Conservation (phyloP, 2,888 invertebrate genomes). For the Athripsodes cinereus region DNA sequence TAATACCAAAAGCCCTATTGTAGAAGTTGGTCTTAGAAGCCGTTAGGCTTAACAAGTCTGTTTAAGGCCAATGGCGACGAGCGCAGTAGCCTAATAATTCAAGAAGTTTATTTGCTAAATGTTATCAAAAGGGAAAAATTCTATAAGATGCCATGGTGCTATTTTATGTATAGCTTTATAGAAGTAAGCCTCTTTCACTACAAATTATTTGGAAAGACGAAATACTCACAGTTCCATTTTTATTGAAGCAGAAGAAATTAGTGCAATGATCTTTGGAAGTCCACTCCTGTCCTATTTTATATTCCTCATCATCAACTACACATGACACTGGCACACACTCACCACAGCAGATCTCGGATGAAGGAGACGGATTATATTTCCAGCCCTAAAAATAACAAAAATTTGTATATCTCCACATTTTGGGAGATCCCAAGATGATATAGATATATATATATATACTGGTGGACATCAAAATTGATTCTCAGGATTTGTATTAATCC, state of each 20-base stretch:
- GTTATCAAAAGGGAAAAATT: not conserved
- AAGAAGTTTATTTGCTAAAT: not conserved
- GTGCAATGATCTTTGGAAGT: constrained; percentile 56
- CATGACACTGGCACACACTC: constrained; percentile 57
- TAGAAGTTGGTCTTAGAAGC: no score
- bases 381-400: constrained; percentile 46
- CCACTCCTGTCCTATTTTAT: constrained; percentile 52
- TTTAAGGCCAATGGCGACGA: no score
- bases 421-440: not conserved
- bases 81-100: no score
- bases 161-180: no score
- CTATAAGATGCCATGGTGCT: no score
- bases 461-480: no score
- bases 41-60: no score
- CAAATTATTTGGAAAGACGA: no score
- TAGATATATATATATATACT: no score
- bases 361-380: constrained; percentile 45
- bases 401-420: not conserved
- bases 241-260: constrained; percentile 51
- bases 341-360: constrained; percentile 57
- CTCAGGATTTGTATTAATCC: no score
- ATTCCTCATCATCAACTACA: constrained; percentile 44
- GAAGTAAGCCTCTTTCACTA: no score
- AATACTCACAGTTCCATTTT: constrained; percentile 47
- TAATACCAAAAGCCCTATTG: no score